Percentiles rank a stretch among this genome's conserved stretches.
Evolutionary conservation across 2,888 invertebrate species (phyloP).

Genomic region (Crioceris asparagi): DNA sequence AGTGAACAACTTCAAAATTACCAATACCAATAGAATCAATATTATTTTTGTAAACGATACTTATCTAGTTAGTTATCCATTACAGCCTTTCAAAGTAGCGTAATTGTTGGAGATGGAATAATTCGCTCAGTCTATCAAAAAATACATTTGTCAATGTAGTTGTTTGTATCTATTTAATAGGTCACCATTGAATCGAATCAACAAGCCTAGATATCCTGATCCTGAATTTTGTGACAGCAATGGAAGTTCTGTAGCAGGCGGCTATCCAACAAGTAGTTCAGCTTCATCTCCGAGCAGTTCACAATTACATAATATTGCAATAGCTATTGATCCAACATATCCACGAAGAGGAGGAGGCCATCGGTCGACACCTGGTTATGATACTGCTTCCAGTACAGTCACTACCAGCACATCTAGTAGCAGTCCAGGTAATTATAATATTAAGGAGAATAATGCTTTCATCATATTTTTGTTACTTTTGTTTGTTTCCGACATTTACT

Average conservation of each 20-base stretch:
- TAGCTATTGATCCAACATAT: conserved; percentile 58
- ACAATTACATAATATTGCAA: conserved; percentile 49
- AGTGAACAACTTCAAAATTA: no score
- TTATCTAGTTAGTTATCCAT: no score
- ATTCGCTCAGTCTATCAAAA: no score
- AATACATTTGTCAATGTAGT: not conserved
- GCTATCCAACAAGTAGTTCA: conserved; percentile 11
- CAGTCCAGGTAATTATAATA: conserved; percentile 31
- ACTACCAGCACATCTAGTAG: conserved; percentile 33
- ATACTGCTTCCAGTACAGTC: conserved; percentile 32
- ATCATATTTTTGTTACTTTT: no score
- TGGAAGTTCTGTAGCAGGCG: conserved; percentile 3
- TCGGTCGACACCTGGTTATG: conserved; percentile 31
- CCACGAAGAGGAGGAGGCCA: conserved; percentile 26
- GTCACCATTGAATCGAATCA: conserved; percentile 27
- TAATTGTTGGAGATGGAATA: no score
- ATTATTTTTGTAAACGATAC: no score
- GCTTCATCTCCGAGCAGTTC: conserved; percentile 24
- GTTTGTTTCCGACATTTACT: no score
- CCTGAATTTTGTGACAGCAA: conserved; percentile 24
- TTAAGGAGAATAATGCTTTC: no score
- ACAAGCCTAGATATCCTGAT: conserved; percentile 34
- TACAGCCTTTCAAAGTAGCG: no score
- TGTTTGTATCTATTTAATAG: conserved; percentile 13
- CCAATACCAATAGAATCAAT: no score